Conservation (phyloP, 2,797 vertebrate species). For the Peromyscus eremicus region DNA sequence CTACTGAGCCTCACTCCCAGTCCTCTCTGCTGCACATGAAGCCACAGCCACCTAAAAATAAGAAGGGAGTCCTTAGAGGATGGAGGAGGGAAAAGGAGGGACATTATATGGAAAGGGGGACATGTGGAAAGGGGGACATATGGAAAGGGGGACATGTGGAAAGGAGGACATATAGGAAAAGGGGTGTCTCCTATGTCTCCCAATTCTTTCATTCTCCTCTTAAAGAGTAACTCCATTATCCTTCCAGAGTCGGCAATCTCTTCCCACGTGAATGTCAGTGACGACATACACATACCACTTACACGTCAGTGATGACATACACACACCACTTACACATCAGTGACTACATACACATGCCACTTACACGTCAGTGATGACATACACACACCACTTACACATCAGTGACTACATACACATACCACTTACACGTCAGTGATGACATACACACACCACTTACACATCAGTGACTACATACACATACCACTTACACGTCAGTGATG, state of each 20-base stretch:
- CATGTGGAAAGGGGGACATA: background rate
- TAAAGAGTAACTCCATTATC: background rate
- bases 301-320: no score
- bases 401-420: no score
- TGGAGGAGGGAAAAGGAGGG: background rate
- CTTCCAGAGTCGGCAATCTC: background rate
- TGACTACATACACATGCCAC: no score
- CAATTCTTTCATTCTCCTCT: background rate
- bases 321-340: no score
- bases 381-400: no score
- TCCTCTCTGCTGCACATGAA: background rate
- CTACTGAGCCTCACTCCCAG: background rate
- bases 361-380: no score
- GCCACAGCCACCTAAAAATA: constrained; percentile 15
- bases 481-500: no score
- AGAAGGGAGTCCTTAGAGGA: background rate
- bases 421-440: no score
- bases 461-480: no score
- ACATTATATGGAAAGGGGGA: background rate
- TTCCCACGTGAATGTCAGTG: background rate
- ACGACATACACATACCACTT: background rate
- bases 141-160: background rate
- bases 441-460: no score
- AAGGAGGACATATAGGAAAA: background rate
- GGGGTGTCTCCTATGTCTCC: background rate